These are phyloP conservation scores for Acestrorhynchus altus DNA, from an alignment of 2,797 vertebrate genomes.

Conservation along the genomic window DNA sequence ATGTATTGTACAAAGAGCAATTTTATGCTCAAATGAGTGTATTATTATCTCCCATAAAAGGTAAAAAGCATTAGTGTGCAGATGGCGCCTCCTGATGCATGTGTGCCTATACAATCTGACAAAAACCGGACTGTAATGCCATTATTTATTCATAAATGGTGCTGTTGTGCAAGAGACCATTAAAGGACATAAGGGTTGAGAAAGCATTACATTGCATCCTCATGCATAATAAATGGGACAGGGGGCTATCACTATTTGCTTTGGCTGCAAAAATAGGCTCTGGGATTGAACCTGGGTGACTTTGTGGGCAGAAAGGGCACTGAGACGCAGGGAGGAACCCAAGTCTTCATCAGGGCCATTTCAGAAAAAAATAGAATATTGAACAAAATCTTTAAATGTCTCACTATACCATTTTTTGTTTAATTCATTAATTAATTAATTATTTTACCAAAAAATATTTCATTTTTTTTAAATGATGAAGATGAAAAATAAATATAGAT, in stretches of 20 bases:
- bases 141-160: constrained; percentile 55
- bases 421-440: no score
- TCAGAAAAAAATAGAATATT: neutral
- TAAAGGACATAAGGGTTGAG: constrained; percentile 51
- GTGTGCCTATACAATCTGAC: constrained; percentile 14
- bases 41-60: neutral
- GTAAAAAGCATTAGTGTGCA: neutral
- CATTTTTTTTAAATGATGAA: no score
- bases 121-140: constrained; percentile 43
- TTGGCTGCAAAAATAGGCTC: constrained; percentile 49
- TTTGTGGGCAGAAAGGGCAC: constrained; percentile 43
- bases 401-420: no score
- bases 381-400: neutral
- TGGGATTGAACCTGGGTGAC: constrained; percentile 31
- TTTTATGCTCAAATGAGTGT: neutral
- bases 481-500: no score
- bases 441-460: no score
- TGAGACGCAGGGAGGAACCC: neutral
- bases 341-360: neutral
- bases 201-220: constrained; percentile 54
- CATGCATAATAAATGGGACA: constrained; percentile 55
- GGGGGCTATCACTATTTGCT: constrained; percentile 52
- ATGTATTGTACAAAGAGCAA: neutral
- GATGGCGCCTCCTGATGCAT: constrained; percentile 22
- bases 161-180: constrained; percentile 54